phyloP scores from a whole-genome alignment of 2,888 invertebrate species.

The Hoplodrina ambigua region DNA sequence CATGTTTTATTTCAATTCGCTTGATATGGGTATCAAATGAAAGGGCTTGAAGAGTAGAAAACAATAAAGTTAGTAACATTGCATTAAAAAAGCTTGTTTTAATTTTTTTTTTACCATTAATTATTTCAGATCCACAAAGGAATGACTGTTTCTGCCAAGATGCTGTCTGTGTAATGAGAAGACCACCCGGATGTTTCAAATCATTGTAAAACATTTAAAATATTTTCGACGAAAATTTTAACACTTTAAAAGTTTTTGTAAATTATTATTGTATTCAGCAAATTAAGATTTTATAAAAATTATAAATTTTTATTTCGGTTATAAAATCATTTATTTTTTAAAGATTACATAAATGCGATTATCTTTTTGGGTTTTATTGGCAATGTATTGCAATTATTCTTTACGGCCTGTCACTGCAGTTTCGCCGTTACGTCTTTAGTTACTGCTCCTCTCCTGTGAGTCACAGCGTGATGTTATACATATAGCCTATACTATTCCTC shows the following conservation, averaged over 20 bases:
- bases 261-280: background rate
- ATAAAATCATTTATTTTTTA: background rate
- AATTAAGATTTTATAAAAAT: background rate
- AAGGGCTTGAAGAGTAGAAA: too few relatives aligned
- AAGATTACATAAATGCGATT: background rate
- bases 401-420: too few relatives aligned
- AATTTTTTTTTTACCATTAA: too few relatives aligned
- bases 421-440: too few relatives aligned
- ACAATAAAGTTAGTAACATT: too few relatives aligned
- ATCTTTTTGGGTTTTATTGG: background rate
- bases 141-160: slow-evolving; percentile 24
- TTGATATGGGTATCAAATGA: too few relatives aligned
- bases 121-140: slow-evolving; percentile 34
- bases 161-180: slow-evolving; percentile 10
- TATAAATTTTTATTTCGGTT: background rate
- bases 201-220: background rate
- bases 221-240: background rate
- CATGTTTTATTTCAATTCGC: too few relatives aligned
- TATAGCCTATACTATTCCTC: too few relatives aligned
- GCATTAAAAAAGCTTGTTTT: too few relatives aligned
- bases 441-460: too few relatives aligned
- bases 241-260: background rate
- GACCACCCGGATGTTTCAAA: slow-evolving; percentile 30
- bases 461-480: too few relatives aligned
- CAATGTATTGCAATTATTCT: too few relatives aligned